Evolutionary conservation across 2,888 invertebrate genomes (phyloP), one percentile per base, ranked within the genome.

Genomic region (Euplexia lucipara): DNA sequence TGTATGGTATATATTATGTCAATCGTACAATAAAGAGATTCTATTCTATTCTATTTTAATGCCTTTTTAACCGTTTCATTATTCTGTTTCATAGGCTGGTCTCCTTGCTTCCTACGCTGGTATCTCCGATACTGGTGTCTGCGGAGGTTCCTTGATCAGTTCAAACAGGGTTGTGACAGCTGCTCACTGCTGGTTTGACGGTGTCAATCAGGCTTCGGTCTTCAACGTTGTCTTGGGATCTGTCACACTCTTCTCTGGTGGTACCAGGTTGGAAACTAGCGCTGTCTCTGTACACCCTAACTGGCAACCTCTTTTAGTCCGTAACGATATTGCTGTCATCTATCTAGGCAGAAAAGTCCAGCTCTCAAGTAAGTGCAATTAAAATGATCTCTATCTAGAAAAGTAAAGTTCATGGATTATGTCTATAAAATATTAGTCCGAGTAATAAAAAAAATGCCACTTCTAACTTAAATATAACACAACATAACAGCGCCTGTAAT

Each of bases 181-280:
- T 35, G 92, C 91, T n/a, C 92, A 92, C 68, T 92, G 92, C 76
- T 92, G 92, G 92, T 85, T 64, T 39, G 92, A 92, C 49, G 92
- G 92, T n/a, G 0, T 22, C 0, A 78, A 88, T 71, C 90, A 89
- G 48, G 91, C 82, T 1, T 88, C 86, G 85, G 76, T 78, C 22
- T 60, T 89, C 16, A 87, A 82, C 3, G 89, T 91, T 0, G 86
- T 91, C 0, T 85, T 92, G 1, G 92, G 90, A 12, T 86, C 91
- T 8, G 63, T 60, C 4, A 35, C 77, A 0, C 72, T 91, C 14
- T 91, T 88, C 83, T 63, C 59, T 34, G 91, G 89, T 2, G 91
- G 91, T 8, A 79, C 67, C 6, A 86, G 91, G 49, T 16, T 86
- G 3, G 66, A 85, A 2, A 85, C 86, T 34, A 85, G 80, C 32